A percentile compares a stretch with the other conserved stretches of the same genome.
phyloP scores from a whole-genome alignment of 37 sponge, comb jelly and placozoan species.

The Hormiphora californensis region DNA sequence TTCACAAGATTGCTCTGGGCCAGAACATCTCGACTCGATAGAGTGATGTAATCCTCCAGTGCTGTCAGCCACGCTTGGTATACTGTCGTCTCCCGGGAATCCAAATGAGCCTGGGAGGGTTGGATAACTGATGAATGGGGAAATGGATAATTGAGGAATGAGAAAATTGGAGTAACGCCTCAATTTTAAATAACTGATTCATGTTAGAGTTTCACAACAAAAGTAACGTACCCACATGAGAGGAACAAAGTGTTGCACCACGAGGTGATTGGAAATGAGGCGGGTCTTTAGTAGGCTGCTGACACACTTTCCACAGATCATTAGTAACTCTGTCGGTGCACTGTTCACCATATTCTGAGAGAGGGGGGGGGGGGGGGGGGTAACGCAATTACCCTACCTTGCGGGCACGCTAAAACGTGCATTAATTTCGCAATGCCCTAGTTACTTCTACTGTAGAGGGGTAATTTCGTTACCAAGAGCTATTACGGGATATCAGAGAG shows the following conservation, averaged over 20 bases:
- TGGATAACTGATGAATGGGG: background rate
- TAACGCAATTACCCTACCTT: no score
- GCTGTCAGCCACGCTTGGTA: background rate
- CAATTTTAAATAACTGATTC: no score
- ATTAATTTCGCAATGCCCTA: no score
- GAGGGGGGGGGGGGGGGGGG: no score
- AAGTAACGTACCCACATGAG: conserved; percentile 11
- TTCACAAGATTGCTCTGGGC: background rate
- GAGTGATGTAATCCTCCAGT: background rate
- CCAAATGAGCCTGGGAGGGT: background rate
- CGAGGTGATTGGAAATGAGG: background rate
- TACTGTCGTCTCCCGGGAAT: background rate
- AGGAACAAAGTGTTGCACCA: background rate
- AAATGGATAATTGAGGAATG: background rate
- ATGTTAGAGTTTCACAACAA: no score
- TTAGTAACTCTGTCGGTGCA: conserved; percentile 10
- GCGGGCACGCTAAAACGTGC: no score
- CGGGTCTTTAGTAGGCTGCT: background rate
- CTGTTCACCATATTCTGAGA: conserved; percentile 14
- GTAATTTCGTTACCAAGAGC: no score
- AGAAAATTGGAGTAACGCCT: background rate
- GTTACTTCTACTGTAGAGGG: no score
- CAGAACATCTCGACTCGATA: background rate
- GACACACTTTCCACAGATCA: conserved; percentile 23
- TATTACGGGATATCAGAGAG: no score